Evolutionary conservation across 2,113 vertebrate species (phyloP).

Genomic region (Isurus oxyrinchus): DNA sequence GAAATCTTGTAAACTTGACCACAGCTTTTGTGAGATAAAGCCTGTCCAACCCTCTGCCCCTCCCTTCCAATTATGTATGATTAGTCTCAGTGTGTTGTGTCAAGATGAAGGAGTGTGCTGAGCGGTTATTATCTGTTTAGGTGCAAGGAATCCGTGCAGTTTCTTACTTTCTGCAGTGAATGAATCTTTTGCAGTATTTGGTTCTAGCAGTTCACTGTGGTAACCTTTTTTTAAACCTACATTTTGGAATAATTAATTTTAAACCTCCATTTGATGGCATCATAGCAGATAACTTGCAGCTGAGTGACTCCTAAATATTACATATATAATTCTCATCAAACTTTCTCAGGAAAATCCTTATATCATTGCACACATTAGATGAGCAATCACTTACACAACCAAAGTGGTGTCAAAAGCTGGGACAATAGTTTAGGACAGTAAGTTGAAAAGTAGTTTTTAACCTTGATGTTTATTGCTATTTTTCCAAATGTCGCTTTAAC

Average conservation of each 20-base stretch:
- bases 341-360: not conserved
- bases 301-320: not conserved
- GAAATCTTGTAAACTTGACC: constrained; percentile 98
- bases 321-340: not conserved
- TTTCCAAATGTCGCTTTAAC: not conserved
- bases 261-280: not conserved
- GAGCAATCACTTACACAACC: not conserved
- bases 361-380: not conserved
- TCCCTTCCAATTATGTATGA: constrained; percentile 99
- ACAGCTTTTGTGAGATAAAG: constrained; percentile 99
- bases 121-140: constrained; percentile 83
- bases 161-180: constrained; percentile 70
- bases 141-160: constrained; percentile 73
- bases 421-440: not conserved
- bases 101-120: constrained; percentile 91
- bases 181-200: constrained; percentile 56
- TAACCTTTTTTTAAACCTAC: constrained; percentile 5
- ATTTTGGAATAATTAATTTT: constrained; percentile 15
- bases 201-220: not conserved
- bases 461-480: not conserved
- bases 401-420: not conserved
- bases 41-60: constrained; percentile 88
- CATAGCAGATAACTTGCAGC: not conserved
- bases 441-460: not conserved
- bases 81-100: constrained; percentile 99